These are phyloP conservation scores for Hydrophis major DNA, from an alignment of 2,797 vertebrate genomes.

Conservation along the genomic window DNA sequence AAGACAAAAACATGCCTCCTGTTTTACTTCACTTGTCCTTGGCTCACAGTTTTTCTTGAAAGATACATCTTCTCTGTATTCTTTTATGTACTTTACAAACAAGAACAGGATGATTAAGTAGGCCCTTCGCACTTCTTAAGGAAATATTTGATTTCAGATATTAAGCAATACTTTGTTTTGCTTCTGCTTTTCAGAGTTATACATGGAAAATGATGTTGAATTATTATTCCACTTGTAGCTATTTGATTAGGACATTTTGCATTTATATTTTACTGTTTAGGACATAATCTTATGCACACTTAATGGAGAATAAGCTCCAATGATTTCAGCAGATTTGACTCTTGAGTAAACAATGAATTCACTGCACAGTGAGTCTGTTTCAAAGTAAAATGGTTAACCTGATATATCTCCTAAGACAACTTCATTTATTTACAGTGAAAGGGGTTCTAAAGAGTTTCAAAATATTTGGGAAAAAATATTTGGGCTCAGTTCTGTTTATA, in stretches of 20 bases:
- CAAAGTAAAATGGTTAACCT: neutral
- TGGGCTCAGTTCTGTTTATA: neutral
- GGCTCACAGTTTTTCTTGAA: neutral
- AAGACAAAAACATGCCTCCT: neutral
- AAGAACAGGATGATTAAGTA: neutral
- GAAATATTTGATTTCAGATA: neutral
- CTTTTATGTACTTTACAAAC: neutral
- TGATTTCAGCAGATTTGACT: neutral
- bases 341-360: neutral
- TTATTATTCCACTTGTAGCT: neutral
- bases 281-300: neutral
- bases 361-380: neutral
- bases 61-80: neutral
- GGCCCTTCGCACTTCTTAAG: neutral
- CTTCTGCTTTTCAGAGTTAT: neutral
- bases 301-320: neutral
- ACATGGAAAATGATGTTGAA: too few relatives aligned
- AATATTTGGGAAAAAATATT: neutral
- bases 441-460: neutral
- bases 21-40: neutral
- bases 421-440: neutral
- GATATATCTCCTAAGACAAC: neutral
- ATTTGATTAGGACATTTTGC: neutral
- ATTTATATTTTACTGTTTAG: neutral
- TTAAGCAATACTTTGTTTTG: neutral